phyloP scores from a whole-genome alignment of 2,888 invertebrate species.

The Hypomecis atomaria region DNA sequence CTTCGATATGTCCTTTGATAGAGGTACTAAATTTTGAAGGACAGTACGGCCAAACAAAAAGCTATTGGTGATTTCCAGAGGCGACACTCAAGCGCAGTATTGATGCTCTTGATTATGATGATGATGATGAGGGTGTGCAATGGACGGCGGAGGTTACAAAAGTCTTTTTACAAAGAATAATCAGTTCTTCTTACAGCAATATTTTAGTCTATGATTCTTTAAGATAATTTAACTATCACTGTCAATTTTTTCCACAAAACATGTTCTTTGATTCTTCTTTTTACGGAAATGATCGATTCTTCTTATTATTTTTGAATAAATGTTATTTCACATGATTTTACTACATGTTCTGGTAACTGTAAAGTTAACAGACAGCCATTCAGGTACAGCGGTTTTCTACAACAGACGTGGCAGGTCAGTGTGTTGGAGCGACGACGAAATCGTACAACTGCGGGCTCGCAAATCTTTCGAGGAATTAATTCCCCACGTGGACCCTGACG shows the following conservation, averaged over 20 bases:
- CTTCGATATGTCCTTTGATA: too few relatives aligned
- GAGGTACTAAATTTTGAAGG: too few relatives aligned
- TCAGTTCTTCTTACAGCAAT: neutral
- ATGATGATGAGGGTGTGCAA: too few relatives aligned
- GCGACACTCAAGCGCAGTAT: too few relatives aligned
- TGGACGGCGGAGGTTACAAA: too few relatives aligned
- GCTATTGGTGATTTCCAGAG: too few relatives aligned
- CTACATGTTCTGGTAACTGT: conserved; percentile 23
- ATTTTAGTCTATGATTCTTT: neutral
- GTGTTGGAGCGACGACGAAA: conserved; percentile 71
- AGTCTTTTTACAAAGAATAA: too few relatives aligned
- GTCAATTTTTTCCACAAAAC: conserved; percentile 7
- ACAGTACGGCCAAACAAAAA: too few relatives aligned
- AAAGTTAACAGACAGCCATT: conserved; percentile 45
- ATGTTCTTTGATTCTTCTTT: conserved; percentile 8
- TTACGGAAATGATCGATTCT: conserved; percentile 35
- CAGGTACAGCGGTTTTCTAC: conserved; percentile 69
- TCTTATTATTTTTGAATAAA: conserved; percentile 53
- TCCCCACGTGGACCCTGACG: conserved; percentile 58
- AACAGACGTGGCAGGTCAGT: conserved; percentile 48
- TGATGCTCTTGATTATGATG: too few relatives aligned
- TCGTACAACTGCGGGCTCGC: conserved; percentile 67
- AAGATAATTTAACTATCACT: conserved; percentile 3
- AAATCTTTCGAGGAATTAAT: conserved; percentile 65
- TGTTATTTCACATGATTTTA: conserved; percentile 61